Evolutionary conservation across 2,888 invertebrate genomes (phyloP).

Genomic region (Ochropleura plecta): DNA sequence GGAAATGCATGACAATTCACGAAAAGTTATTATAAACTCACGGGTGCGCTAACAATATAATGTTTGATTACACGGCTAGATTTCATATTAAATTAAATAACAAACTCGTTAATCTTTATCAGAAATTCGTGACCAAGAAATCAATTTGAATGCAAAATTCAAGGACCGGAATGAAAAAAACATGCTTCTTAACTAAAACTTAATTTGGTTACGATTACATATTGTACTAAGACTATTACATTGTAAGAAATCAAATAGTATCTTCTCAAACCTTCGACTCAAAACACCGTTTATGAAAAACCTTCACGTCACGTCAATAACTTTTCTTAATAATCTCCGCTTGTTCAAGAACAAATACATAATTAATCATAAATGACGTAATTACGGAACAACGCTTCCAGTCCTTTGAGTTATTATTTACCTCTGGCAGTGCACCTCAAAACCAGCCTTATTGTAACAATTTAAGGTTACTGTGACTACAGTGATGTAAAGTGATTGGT

Average conservation of each 20-base stretch:
- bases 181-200: constrained; percentile 10
- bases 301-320: constrained; percentile 45
- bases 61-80: constrained; percentile 22
- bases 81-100: constrained; percentile 12
- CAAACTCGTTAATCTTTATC: constrained; percentile 7
- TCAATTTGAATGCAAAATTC: constrained; percentile 33
- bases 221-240: background rate
- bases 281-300: constrained; percentile 38
- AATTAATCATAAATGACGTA: constrained; percentile 54
- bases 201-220: constrained; percentile 19
- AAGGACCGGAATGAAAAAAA: constrained; percentile 16
- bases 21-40: background rate
- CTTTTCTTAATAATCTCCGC: constrained; percentile 44
- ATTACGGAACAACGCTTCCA: constrained; percentile 21
- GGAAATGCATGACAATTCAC: background rate
- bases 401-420: background rate
- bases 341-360: constrained; percentile 45
- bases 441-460: background rate
- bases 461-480: background rate
- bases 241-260: constrained; percentile 7
- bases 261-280: background rate
- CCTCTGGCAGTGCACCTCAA: background rate
- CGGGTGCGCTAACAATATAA: background rate
- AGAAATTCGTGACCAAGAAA: constrained; percentile 44
- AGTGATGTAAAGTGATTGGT: background rate